A percentile compares a stretch with the other conserved stretches of the same genome.
These are phyloP conservation scores for Helogale parvula DNA, from an alignment of 2,113 vertebrate species.

Conservation along the genomic window DNA sequence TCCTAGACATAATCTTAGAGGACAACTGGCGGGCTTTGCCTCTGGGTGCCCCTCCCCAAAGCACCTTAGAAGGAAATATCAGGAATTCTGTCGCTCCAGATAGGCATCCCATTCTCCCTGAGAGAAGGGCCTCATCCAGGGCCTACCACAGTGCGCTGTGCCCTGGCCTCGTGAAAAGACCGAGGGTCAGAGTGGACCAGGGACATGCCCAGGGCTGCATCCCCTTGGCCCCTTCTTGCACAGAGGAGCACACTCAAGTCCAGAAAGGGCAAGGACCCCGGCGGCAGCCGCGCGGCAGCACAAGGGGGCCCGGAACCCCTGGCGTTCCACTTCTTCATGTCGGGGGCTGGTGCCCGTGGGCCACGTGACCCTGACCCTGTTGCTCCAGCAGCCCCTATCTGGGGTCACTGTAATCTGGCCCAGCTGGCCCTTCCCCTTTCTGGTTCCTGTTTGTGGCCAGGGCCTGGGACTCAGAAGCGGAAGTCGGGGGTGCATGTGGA, in stretches of 20 bases:
- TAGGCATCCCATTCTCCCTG: too few species aligned
- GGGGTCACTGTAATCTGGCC: background rate
- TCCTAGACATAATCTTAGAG: background rate
- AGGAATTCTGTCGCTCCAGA: background rate
- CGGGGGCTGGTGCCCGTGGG: too few species aligned
- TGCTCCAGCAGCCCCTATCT: background rate
- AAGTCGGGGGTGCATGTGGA: background rate
- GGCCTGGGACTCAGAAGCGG: background rate
- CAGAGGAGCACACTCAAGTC: background rate
- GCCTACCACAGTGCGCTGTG: accelerated
- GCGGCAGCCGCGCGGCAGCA: background rate
- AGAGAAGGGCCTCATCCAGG: background rate
- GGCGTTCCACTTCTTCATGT: accelerated
- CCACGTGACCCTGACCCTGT: background rate
- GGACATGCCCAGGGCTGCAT: background rate
- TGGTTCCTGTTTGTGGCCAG: slow-evolving; percentile 40
- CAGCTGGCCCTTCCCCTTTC: background rate
- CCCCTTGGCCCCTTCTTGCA: background rate
- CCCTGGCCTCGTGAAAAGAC: background rate
- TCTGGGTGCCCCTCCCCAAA: background rate
- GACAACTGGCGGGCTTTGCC: background rate
- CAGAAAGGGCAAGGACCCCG: background rate
- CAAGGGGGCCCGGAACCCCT: background rate
- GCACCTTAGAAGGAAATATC: background rate
- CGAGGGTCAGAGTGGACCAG: background rate